Evolutionary conservation across 2,797 vertebrate species (phyloP), one percentile per base, ranked within the genome.

Genomic region (Gymnothorax javanicus): DNA sequence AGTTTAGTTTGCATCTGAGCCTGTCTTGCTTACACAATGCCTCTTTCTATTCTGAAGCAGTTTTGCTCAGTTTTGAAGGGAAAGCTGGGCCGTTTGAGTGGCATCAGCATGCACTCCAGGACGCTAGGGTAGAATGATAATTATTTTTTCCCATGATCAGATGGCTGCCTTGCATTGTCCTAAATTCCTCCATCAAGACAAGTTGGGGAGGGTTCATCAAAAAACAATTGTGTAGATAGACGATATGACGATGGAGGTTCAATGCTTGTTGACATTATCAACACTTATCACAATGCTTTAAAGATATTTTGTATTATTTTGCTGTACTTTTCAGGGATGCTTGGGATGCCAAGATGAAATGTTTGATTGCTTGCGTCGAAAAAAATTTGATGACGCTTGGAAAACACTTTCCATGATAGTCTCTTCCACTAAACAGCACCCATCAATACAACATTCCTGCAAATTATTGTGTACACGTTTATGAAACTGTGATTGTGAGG

Each of bases 81-180:
- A 17, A 89, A 90, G 23, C 58, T 15, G 84, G 58, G 90, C 92
- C 92, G 93, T 90, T 92, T 90, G 89, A 92, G 92, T 87, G 52
- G 82, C 87, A 90, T 92, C 93, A 93, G 91, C 64, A 90, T 91
- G 85, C 89, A 88, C 85, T 88, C 92, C 92, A 92, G 92, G 91
- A 88, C 85, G 56, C 89, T 86, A 83, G 91, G 91, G 83, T 91
- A 93, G 91, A 88, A 85, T 83, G 88, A 90, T 86, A 60, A 85
- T 92, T 93, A 92, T 91, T 89, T 91, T 94, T 93, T 64, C 86
- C 73, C 25, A 58, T 90, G 90, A 94, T 93, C 92, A 93, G 87
- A 92, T 89, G 90, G 88, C 89, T 83, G 89, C 91, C 92, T 90
- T 90, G 87, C 93, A 91, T 93, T 93, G 93, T 88, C 91, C 90